Conservation (phyloP, 2,113 vertebrate genomes). For the Channa argus region DNA sequence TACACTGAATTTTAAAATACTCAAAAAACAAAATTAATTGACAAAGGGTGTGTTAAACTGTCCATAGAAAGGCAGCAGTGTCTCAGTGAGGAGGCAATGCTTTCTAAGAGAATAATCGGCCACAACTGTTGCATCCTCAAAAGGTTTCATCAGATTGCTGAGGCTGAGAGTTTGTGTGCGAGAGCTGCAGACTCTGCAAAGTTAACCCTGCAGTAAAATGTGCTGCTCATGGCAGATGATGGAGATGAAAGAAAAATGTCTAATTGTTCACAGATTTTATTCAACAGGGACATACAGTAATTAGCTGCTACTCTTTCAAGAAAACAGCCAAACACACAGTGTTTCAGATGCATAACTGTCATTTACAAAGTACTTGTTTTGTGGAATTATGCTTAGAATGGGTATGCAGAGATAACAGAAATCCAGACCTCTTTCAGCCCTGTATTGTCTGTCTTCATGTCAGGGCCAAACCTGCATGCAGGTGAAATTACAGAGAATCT, state of each 20-base stretch:
- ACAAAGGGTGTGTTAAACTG: neutral
- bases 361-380: slow-evolving; percentile 12
- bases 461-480: neutral
- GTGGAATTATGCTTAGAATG: neutral
- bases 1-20: neutral
- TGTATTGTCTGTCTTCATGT: neutral
- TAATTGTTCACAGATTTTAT: slow-evolving; percentile 25
- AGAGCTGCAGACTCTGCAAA: neutral
- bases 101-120: neutral
- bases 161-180: neutral
- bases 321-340: slow-evolving; percentile 7
- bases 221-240: slow-evolving; percentile 13
- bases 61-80: neutral
- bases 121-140: slow-evolving; percentile 15
- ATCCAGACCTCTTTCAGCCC: neutral
- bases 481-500: neutral
- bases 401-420: neutral
- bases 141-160: slow-evolving; percentile 7
- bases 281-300: neutral
- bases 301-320: slow-evolving; percentile 7
- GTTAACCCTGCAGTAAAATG: slow-evolving; percentile 5
- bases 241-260: slow-evolving; percentile 10
- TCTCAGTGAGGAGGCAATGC: neutral
- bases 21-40: neutral
- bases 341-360: neutral